Evolutionary conservation across 2,888 invertebrate species (phyloP).

Genomic region (Thera britannica): DNA sequence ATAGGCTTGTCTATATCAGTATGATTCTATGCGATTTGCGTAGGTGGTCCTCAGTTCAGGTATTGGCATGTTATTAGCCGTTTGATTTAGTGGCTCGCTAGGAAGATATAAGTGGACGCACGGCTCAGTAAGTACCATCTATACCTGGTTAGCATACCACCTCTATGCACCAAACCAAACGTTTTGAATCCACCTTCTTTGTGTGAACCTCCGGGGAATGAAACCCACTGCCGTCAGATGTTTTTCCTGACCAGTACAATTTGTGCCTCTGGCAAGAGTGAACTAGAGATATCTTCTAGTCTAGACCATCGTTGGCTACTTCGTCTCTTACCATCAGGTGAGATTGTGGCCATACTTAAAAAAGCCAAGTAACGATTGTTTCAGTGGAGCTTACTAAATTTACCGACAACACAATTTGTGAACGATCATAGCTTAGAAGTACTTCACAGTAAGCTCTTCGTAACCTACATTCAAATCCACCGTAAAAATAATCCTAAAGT

Average conservation of each 20-base stretch:
- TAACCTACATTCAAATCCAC: constrained; percentile 20
- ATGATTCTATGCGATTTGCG: constrained; percentile 28
- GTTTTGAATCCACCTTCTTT: too few relatives aligned
- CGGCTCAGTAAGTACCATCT: too few relatives aligned
- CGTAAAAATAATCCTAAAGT: constrained; percentile 29
- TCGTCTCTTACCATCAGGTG: too few relatives aligned
- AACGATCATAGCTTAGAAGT: background rate
- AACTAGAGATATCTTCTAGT: too few relatives aligned
- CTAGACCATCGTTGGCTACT: too few relatives aligned
- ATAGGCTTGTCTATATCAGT: constrained; percentile 34
- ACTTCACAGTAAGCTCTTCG: constrained; percentile 3
- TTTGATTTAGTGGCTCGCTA: constrained; percentile 31
- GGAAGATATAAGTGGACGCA: constrained; percentile 1
- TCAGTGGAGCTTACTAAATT: background rate
- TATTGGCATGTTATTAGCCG: constrained; percentile 36
- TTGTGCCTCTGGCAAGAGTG: too few relatives aligned
- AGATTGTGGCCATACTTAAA: too few relatives aligned
- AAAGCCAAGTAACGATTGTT: background rate
- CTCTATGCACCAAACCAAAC: too few relatives aligned
- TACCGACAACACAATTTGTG: background rate
- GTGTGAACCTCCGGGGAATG: too few relatives aligned
- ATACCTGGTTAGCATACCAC: too few relatives aligned
- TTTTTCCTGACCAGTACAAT: too few relatives aligned
- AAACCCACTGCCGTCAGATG: too few relatives aligned
- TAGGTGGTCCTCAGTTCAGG: constrained; percentile 20